Conservation (phyloP, 1,140 invertebrate genomes). For the Euura lappo region DNA sequence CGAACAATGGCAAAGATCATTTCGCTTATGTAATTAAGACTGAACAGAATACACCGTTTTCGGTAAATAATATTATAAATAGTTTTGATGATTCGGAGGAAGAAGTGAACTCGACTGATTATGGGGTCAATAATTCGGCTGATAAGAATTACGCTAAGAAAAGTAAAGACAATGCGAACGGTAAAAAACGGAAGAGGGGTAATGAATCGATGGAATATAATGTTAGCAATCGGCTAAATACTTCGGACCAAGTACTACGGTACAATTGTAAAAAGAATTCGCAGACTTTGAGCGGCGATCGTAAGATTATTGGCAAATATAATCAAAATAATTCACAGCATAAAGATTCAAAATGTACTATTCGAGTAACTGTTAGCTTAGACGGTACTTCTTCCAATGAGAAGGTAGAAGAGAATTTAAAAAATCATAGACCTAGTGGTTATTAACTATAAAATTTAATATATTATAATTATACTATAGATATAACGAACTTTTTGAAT, state of each 20-base stretch:
- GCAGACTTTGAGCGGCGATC: neutral
- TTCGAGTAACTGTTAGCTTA: neutral
- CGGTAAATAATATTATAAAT: neutral
- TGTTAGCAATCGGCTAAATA: neutral
- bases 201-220: neutral
- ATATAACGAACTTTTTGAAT: too few relatives aligned
- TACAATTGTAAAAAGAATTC: neutral
- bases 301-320: neutral
- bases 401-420: neutral
- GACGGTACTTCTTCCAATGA: neutral
- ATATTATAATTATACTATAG: neutral
- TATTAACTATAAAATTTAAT: neutral
- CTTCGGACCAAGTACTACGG: neutral
- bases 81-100: neutral
- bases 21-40: neutral
- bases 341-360: conserved; percentile 6
- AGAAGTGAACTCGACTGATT: conserved; percentile 6
- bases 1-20: neutral
- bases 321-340: neutral
- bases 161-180: neutral
- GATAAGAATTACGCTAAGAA: neutral
- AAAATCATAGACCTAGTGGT: neutral
- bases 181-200: neutral
- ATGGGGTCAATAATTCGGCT: neutral
- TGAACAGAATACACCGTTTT: neutral